A percentile compares a stretch with the other conserved stretches of the same genome.
These are phyloP conservation scores for Cyrtodaria siliqua DNA, from an alignment of 2,888 invertebrate species.

Conservation along the genomic window DNA sequence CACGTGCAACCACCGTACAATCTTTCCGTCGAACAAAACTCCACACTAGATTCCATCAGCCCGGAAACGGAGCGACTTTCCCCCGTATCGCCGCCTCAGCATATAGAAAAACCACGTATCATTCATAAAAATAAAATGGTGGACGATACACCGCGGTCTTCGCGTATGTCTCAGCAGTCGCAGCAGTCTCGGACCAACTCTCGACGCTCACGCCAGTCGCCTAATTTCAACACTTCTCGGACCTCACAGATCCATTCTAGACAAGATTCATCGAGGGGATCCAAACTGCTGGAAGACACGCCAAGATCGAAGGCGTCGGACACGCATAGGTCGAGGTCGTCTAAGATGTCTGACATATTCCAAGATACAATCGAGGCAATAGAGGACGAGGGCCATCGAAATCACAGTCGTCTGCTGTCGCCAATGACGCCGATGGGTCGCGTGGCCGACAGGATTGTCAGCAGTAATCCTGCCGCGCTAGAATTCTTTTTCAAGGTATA, in stretches of 20 bases:
- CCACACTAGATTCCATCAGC: conserved; percentile 35
- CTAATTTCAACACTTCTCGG: conserved; percentile 30
- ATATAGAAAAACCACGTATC: conserved; percentile 11
- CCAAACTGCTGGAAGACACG: conserved; percentile 18
- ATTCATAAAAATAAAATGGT: conserved; percentile 12
- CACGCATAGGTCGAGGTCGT: conserved; percentile 49
- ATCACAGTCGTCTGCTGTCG: conserved; percentile 43
- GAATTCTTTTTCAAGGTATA: conserved; percentile 67
- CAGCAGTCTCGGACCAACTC: conserved; percentile 3
- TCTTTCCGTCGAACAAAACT: conserved; percentile 33
- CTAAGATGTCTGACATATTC: conserved; percentile 53
- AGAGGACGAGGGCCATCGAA: conserved; percentile 15
- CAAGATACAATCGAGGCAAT: conserved; percentile 27
- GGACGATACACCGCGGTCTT: conserved; percentile 60
- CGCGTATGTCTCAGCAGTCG: conserved; percentile 55
- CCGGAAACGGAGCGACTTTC: conserved; percentile 43
- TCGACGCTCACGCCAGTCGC: conserved; percentile 34
- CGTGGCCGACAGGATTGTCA: conserved; percentile 40
- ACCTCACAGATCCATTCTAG: background rate
- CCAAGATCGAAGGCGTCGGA: conserved; percentile 30
- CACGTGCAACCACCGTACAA: conserved; percentile 68
- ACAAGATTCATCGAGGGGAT: conserved; percentile 16
- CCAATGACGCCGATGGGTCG: conserved; percentile 59
- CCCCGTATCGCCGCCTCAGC: conserved; percentile 26
- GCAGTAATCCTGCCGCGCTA: conserved; percentile 51